Evolutionary conservation across 2,113 vertebrate species (phyloP).

Genomic region (Ptilonorhynchus violaceus): DNA sequence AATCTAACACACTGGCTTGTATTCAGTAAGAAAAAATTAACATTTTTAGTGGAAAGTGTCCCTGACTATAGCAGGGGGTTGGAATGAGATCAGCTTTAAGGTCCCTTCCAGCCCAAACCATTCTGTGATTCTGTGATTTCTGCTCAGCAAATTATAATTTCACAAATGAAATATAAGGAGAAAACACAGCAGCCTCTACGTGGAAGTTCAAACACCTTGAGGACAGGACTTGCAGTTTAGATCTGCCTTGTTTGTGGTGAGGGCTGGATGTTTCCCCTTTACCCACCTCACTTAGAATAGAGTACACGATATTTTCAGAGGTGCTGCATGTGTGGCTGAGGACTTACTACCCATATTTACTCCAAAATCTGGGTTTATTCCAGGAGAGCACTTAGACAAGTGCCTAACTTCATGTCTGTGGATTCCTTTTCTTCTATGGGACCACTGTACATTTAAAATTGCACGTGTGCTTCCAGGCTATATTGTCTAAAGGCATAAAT

Average conservation of each 20-base stretch:
- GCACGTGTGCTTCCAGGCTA: rapidly evolving
- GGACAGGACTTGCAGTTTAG: neutral
- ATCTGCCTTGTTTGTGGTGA: neutral
- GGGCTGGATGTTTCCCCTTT: neutral
- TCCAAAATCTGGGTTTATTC: neutral
- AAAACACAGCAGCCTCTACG: neutral
- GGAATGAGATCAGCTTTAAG: neutral
- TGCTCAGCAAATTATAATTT: neutral
- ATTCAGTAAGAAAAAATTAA: neutral
- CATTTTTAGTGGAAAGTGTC: neutral
- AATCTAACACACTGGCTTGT: neutral
- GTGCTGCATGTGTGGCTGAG: neutral
- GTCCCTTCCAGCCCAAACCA: neutral
- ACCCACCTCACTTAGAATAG: neutral
- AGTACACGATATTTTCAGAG: neutral
- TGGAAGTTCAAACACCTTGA: neutral
- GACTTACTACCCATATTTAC: neutral
- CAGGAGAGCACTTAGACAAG: neutral
- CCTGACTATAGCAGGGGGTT: neutral
- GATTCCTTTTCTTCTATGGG: neutral
- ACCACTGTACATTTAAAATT: neutral
- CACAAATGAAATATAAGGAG: neutral
- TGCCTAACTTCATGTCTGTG: neutral
- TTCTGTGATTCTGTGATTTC: neutral
- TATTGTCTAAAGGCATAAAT: neutral